phyloP scores from a whole-genome alignment of 2,113 vertebrate genomes.

The Podiceps cristatus region DNA sequence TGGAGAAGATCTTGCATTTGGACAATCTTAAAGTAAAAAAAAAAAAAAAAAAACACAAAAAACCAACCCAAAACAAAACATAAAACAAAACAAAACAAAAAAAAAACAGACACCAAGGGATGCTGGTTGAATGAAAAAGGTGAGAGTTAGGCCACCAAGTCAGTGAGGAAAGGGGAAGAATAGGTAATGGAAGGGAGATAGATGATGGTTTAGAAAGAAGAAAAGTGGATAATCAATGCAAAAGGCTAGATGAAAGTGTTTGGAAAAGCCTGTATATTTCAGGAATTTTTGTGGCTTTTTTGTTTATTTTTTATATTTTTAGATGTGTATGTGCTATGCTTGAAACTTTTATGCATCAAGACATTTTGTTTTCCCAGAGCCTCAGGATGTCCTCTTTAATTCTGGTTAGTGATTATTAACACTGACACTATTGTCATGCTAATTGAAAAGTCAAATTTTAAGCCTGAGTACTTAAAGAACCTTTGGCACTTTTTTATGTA shows the following conservation, averaged over 20 bases:
- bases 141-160: not conserved
- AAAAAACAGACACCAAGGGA: not conserved
- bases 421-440: conserved; percentile 70
- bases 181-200: not conserved
- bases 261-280: not conserved
- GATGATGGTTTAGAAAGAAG: not conserved
- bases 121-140: not conserved
- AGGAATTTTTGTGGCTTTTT: not conserved
- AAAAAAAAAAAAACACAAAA: too few species aligned
- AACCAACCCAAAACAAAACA: too few species aligned
- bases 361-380: conserved; percentile 56
- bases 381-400: conserved; percentile 47
- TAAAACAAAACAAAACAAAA: too few species aligned
- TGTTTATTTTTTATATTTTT: not conserved
- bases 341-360: conserved; percentile 19
- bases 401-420: conserved; percentile 56
- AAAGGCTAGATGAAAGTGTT: not conserved
- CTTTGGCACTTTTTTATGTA: conserved; percentile 21
- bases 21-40: not conserved
- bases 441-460: conserved; percentile 65
- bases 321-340: not conserved
- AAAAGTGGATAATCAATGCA: not conserved
- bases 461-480: conserved; percentile 45
- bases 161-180: not conserved
- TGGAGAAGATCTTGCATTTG: not conserved